A percentile compares a stretch with the other conserved stretches of the same genome.
Conservation (phyloP, 2,113 vertebrate genomes). For the Narcine bancroftii region DNA sequence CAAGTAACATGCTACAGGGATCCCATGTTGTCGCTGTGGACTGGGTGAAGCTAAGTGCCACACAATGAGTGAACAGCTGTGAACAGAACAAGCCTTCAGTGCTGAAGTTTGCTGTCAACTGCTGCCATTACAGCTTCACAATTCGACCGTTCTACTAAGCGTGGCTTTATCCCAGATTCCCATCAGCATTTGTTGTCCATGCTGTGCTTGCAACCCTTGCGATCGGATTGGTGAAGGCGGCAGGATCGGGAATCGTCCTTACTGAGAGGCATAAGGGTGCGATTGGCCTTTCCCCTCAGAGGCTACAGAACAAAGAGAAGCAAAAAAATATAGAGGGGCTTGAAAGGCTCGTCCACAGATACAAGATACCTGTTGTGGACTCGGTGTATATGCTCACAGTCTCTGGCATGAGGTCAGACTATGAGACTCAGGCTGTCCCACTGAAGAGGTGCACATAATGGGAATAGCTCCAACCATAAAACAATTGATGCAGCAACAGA, state of each 20-base stretch:
- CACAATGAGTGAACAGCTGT: neutral
- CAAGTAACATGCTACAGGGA: neutral
- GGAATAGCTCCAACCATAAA: no score
- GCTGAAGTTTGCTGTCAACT: neutral
- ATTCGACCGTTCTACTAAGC: neutral
- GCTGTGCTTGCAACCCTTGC: no score
- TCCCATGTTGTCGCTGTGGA: no score
- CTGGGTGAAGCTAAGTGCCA: neutral
- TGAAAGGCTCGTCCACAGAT: neutral
- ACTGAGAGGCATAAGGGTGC: neutral
- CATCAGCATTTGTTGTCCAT: neutral
- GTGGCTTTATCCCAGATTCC: neutral
- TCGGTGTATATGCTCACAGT: neutral
- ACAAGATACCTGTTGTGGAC: neutral
- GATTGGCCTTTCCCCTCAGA: neutral
- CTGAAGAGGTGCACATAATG: neutral
- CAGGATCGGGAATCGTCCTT: neutral
- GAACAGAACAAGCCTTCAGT: neutral
- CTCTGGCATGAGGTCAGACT: neutral
- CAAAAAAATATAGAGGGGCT: no score
- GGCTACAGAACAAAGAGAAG: no score
- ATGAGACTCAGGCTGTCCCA: neutral
- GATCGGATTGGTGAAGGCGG: neutral
- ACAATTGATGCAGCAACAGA: no score
- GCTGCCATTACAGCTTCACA: neutral